These are phyloP conservation scores for Henicopernis longicauda DNA, from an alignment of 2,113 vertebrate genomes.

Conservation along the genomic window DNA sequence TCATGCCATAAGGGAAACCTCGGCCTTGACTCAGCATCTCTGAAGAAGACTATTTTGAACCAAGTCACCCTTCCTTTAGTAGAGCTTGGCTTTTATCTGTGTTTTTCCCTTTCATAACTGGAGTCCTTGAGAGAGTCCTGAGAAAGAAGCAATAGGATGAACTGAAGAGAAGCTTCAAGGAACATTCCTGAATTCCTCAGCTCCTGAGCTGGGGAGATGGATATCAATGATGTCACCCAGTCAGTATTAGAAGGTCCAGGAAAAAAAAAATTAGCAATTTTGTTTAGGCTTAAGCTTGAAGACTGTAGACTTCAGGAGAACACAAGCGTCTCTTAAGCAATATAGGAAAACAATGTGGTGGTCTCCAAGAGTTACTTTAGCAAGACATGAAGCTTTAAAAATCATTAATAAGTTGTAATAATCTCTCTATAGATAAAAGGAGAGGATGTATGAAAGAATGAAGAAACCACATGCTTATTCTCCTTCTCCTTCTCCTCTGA, in stretches of 20 bases:
- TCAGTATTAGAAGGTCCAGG: not conserved
- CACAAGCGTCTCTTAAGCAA: not conserved
- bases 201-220: not conserved
- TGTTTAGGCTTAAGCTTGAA: not conserved
- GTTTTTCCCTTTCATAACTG: not conserved
- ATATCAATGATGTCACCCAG: not conserved
- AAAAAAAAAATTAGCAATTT: not conserved
- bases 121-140: not conserved
- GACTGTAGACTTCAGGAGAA: not conserved
- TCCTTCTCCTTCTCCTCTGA: not conserved
- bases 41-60: not conserved
- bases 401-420: not conserved
- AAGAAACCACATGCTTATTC: not conserved
- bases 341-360: rapidly evolving
- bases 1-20: not conserved
- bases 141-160: not conserved
- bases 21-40: not conserved
- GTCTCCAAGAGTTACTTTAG: not conserved
- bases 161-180: not conserved
- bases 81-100: not conserved
- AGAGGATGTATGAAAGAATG: not conserved
- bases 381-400: not conserved
- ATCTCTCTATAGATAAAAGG: not conserved
- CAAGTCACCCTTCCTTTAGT: not conserved
- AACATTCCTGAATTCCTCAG: not conserved